These are phyloP conservation scores for Chrysocyon brachyurus DNA, from an alignment of 2,797 vertebrate species.

Conservation along the genomic window DNA sequence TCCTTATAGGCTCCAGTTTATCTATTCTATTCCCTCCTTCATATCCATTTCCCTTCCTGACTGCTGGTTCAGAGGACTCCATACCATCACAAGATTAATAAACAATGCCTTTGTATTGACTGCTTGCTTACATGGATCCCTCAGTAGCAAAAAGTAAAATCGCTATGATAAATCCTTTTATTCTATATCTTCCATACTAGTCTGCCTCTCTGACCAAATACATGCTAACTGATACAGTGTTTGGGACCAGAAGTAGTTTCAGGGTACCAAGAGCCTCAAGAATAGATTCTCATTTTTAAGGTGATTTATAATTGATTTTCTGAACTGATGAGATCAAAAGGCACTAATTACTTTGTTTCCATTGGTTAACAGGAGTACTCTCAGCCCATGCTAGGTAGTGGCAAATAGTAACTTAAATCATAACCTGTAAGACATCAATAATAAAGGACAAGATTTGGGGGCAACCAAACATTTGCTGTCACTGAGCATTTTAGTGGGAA, in stretches of 20 bases:
- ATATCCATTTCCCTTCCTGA: neutral
- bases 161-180: neutral
- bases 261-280: neutral
- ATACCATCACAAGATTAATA: neutral
- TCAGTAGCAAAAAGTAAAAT: neutral
- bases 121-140: neutral
- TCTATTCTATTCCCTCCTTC: neutral
- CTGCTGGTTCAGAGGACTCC: neutral
- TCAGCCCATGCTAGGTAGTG: neutral
- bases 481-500: neutral
- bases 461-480: neutral
- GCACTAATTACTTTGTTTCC: neutral
- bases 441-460: neutral
- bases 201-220: neutral
- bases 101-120: neutral
- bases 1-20: neutral
- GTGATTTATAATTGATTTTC: conserved; percentile 2
- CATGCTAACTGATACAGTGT: neutral
- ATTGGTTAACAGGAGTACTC: neutral
- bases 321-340: neutral
- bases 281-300: neutral
- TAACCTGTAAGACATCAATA: neutral
- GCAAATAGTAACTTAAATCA: neutral
- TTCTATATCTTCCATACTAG: neutral
- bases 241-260: neutral